A percentile compares a stretch with the other conserved stretches of the same genome.
phyloP scores from a whole-genome alignment of 2,888 invertebrate species.

The Machimus rusticus region DNA sequence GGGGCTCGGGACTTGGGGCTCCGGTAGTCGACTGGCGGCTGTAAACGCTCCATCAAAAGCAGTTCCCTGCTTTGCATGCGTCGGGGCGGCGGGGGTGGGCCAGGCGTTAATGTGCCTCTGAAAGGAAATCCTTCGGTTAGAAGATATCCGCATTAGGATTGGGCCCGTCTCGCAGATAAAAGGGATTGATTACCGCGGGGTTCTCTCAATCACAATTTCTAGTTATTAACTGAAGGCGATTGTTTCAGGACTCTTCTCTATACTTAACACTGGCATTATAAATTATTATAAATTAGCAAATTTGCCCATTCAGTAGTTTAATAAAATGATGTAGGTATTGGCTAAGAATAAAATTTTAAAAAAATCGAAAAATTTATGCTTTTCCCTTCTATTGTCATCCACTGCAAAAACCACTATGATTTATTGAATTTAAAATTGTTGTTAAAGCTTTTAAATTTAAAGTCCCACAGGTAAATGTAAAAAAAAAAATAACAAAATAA shows the following conservation, averaged over 20 bases:
- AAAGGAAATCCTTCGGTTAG: conserved; percentile 25
- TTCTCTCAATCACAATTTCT: neutral
- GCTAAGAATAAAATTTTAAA: too few relatives aligned
- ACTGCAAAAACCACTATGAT: too few relatives aligned
- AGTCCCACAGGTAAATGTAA: too few relatives aligned
- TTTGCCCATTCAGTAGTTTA: too few relatives aligned
- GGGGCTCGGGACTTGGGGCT: conserved; percentile 19
- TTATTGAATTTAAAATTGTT: too few relatives aligned
- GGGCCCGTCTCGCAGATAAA: conserved; percentile 6
- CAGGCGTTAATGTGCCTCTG: conserved; percentile 42
- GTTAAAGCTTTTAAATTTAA: too few relatives aligned
- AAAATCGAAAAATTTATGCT: too few relatives aligned
- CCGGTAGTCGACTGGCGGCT: conserved; percentile 23
- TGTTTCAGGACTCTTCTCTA: neutral
- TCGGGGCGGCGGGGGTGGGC: neutral
- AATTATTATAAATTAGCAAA: too few relatives aligned
- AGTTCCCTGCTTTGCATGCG: conserved; percentile 41
- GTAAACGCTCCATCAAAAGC: conserved; percentile 45
- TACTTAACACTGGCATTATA: neutral
- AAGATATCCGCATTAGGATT: conserved; percentile 28
- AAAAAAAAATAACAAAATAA: too few relatives aligned
- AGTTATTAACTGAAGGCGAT: neutral
- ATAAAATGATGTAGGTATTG: too few relatives aligned
- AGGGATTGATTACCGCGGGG: conserved; percentile 26
- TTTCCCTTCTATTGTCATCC: too few relatives aligned